These are phyloP conservation scores for Dastarcus helophoroides DNA, from an alignment of 2,888 invertebrate species.

Conservation along the genomic window DNA sequence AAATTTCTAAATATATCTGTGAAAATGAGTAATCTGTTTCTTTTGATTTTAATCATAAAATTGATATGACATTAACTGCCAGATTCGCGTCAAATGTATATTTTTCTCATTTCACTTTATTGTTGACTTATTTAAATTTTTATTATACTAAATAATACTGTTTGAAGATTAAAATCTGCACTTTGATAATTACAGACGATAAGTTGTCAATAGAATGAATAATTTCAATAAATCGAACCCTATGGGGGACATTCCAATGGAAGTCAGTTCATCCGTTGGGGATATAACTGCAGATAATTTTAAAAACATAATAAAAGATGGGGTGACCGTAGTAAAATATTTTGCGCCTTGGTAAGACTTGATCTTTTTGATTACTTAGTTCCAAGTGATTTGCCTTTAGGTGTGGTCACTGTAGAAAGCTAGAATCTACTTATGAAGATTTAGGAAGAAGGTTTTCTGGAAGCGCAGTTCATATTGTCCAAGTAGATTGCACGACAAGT, in stretches of 20 bases:
- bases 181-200: slow-evolving; percentile 58
- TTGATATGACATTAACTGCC: too few relatives aligned
- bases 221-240: slow-evolving; percentile 29
- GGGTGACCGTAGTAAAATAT: slow-evolving; percentile 72
- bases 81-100: too few relatives aligned
- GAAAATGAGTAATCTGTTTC: too few relatives aligned
- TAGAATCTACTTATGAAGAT: slow-evolving; percentile 75
- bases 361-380: slow-evolving; percentile 1
- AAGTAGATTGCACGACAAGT: slow-evolving; percentile 72
- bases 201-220: slow-evolving; percentile 60
- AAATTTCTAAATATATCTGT: too few relatives aligned
- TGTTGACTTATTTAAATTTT: too few relatives aligned
- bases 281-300: slow-evolving; percentile 59
- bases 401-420: slow-evolving; percentile 79
- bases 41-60: too few relatives aligned
- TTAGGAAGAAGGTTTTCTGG: slow-evolving; percentile 59
- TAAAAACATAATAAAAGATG: slow-evolving; percentile 55
- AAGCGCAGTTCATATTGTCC: slow-evolving; percentile 58
- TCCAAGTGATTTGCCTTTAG: slow-evolving; percentile 29
- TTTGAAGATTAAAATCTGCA: slow-evolving; percentile 58
- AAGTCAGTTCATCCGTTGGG: slow-evolving; percentile 3
- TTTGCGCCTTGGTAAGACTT: slow-evolving; percentile 70
- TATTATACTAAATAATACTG: slow-evolving; percentile 1
- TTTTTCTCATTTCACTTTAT: too few relatives aligned
- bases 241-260: slow-evolving; percentile 14